phyloP scores from a whole-genome alignment of 1,140 invertebrate genomes.

The Onthophagus taurus region DNA sequence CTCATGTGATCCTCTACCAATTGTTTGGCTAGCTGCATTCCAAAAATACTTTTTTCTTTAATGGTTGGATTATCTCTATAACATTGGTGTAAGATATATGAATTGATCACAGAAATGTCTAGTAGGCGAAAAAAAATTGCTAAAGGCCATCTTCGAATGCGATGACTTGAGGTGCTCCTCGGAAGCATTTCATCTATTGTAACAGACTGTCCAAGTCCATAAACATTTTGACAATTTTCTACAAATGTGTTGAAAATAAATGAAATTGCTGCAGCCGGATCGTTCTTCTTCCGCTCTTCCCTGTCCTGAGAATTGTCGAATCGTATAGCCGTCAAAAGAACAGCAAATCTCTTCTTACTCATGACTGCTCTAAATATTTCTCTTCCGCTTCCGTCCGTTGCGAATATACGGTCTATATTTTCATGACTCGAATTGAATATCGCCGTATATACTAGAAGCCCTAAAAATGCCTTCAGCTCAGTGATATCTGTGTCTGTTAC shows the following conservation, averaged over 20 bases:
- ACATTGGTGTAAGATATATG: no score
- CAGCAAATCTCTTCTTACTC: constrained; percentile 11
- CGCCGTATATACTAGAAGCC: constrained; percentile 1
- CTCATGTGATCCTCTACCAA: no score
- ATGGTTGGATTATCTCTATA: no score
- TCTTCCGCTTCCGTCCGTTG: constrained; percentile 7
- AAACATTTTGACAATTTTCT: constrained; percentile 7
- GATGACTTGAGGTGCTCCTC: no score
- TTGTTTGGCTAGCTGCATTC: no score
- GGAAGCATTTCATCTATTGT: constrained; percentile 11
- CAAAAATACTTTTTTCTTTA: no score
- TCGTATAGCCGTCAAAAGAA: constrained; percentile 6
- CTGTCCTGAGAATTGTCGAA: constrained; percentile 8
- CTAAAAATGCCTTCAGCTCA: no score
- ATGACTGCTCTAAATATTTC: constrained; percentile 12
- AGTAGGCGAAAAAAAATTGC: no score
- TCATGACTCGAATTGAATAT: constrained; percentile 11
- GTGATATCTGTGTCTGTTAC: no score
- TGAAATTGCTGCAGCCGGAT: constrained; percentile 11
- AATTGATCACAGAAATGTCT: no score
- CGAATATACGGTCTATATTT: constrained; percentile 2
- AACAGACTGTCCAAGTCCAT: constrained; percentile 6
- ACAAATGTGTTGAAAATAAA: constrained; percentile 8
- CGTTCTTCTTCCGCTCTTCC: constrained; percentile 6
- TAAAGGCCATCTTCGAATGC: no score